Evolutionary conservation across 2,797 vertebrate genomes (phyloP), one percentile per base, ranked within the genome.

Genomic region (Argentina silus): DNA sequence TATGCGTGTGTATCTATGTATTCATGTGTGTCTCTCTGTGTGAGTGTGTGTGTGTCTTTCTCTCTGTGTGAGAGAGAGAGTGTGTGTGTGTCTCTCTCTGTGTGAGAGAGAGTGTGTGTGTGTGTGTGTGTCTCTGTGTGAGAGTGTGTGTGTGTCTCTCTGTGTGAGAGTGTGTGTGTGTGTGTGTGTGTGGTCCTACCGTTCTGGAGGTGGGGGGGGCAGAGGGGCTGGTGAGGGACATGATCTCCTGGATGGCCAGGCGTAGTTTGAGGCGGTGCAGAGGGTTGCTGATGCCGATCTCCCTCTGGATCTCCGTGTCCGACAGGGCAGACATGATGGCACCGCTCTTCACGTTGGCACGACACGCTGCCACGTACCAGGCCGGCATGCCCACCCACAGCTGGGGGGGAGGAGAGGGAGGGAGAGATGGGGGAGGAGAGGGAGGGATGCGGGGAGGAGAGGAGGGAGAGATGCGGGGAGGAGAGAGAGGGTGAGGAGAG

Each of bases 371-470:
- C 85, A 99, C 98, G 2, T 98, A 99, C 97, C 98, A 99, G 63
- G 97, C 97, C 0, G 98, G 98, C 98, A 99, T 99, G 45, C 98
- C 98, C 53, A 99, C 98, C 98, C 98, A 99, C 77, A 99, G 93
- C 98, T 98, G 86, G 1, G 6, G 53, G 73, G 48, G 44, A 2
- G n/a, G n/a, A 47, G 53, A 23, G 19, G 75, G 50, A 66, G 0
- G 14, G 9, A 19, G 27, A 43, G 23, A 2, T 42, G 60, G 15
- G 15, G 1, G 21, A 42, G 36, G 3, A 14, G 19, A 47, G 42
- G 11, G 12, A 0, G 7, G 0, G 6, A 1, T 23, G 36, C 27
- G 14, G 23, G 60, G n/a, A 21, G 43, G 6, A 59, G 21, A 19
- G 60, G 9, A 15, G 60, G 17, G 14, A 51, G 27, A 0, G 11